Base-by-base conservation (phyloP, 2,888 invertebrate genomes). In the Lasioglossum zephyrum region DNA sequence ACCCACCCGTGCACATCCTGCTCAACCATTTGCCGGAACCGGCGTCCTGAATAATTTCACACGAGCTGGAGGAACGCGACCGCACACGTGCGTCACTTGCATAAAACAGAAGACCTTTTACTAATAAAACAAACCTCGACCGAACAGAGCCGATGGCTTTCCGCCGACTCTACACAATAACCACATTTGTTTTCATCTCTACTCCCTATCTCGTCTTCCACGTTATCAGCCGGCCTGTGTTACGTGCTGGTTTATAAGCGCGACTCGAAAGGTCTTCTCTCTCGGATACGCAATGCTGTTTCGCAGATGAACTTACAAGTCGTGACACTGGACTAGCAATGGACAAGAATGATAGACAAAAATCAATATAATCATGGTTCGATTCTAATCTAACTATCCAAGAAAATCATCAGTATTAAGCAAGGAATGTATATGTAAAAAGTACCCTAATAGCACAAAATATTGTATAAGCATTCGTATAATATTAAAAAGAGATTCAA, bases 1-100 rank as follows among this genome's bases (percentile, higher is more conserved):
- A 89, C 91, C 91, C 91, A 90, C 91, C 90, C 90, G 92, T 91
- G 91, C 90, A 88, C 91, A 93, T 93, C 91, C 92, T 92, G 92
- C 90, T 92, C 88, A 88, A 89, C 77, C 78, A 84, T 88, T 66
- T 91, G 88, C 90, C 92, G 92, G 92, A 92, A 93, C 92, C 88
- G 89, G 81, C 84, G 84, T 87, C 91, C 91, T 85, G 89, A 81
- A 90, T 85, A 86, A 88, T 91, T 92, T 92, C 92, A 90, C 89
- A 88, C 91, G 90, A 89, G 90, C 87, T 47, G 74, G 74, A 41
- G 73, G 26, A 63, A 6, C 60, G 36, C 66, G 66, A 66, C 77
- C 72, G 41, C 82, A 84, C 82, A 84, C 76, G 88, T 88, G 81
- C 88, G 76, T 82, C 79, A 77, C 66, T 73, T 81, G 87, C 85